Evolutionary conservation across 2,113 vertebrate species (phyloP).

Genomic region (Ia io): DNA sequence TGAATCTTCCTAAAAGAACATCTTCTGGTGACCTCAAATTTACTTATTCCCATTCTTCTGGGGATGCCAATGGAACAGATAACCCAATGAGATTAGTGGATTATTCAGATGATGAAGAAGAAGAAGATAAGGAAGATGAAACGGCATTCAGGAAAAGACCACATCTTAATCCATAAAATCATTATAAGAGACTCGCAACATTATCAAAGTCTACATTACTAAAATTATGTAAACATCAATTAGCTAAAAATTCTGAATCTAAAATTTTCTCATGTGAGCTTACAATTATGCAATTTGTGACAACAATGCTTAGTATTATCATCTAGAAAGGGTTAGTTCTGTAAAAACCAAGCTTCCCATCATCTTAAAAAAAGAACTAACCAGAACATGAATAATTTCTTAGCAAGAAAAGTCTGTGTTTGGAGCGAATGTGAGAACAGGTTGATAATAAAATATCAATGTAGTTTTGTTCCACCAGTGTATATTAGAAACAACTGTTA

Average conservation of each 20-base stretch:
- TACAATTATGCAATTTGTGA: conserved; percentile 81
- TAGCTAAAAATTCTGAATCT: conserved; percentile 79
- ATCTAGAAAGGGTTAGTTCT: conserved; percentile 80
- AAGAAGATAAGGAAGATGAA: conserved; percentile 87
- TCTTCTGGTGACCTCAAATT: conserved; percentile 80
- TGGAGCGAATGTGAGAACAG: conserved; percentile 62
- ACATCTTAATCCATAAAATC: conserved; percentile 89
- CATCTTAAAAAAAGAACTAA: conserved; percentile 76
- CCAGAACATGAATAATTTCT: conserved; percentile 86
- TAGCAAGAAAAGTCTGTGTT: conserved; percentile 77
- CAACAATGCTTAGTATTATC: conserved; percentile 78
- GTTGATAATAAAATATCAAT: conserved; percentile 77
- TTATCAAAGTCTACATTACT: neutral
- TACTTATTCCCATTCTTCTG: conserved; percentile 82
- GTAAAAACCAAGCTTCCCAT: conserved; percentile 77
- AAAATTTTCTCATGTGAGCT: conserved; percentile 81
- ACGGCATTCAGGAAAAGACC: conserved; percentile 89
- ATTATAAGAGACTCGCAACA: neutral
- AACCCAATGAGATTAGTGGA: conserved; percentile 86
- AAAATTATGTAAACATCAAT: conserved; percentile 82
- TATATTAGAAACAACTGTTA: conserved; percentile 71
- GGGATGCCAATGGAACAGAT: conserved; percentile 83
- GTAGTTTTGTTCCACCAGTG: conserved; percentile 74
- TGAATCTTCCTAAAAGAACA: conserved; percentile 79
- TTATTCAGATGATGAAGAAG: conserved; percentile 89